phyloP scores from a whole-genome alignment of 30 jellyfish, hydroid and myxozoan genomes.

The Aurelia sp. region DNA sequence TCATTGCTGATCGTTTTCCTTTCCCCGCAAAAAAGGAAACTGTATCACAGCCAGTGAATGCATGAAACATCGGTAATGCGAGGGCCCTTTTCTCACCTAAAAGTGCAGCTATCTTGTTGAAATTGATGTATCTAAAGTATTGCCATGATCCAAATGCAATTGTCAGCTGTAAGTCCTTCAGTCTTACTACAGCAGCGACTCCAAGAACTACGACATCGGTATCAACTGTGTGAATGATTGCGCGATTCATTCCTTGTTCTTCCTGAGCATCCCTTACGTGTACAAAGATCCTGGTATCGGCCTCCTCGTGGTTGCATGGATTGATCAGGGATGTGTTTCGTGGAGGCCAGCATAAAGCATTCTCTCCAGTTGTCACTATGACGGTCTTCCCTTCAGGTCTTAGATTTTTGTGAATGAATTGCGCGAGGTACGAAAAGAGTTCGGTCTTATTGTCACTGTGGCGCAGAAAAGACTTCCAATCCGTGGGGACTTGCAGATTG shows the following conservation, averaged over 20 bases:
- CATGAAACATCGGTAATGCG: slow-evolving; percentile 34
- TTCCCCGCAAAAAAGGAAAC: no score
- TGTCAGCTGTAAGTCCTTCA: slow-evolving; percentile 26
- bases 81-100: slow-evolving; percentile 33
- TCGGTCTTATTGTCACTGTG: slow-evolving; percentile 59
- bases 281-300: no score
- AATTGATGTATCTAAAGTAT: slow-evolving; percentile 38
- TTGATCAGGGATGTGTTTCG: no score
- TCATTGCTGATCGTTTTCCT: slow-evolving; percentile 38
- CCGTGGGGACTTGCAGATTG: slow-evolving; percentile 30
- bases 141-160: slow-evolving; percentile 38
- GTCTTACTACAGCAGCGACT: no score
- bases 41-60: no score
- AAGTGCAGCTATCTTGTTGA: slow-evolving; percentile 35
- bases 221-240: no score
- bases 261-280: no score
- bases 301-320: no score
- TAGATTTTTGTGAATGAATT: slow-evolving; percentile 34
- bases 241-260: no score
- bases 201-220: no score
- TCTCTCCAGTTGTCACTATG: slow-evolving; percentile 43
- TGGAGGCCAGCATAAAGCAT: slow-evolving; percentile 55
- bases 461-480: slow-evolving; percentile 54
- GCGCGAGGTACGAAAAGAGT: slow-evolving; percentile 56
- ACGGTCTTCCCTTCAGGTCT: slow-evolving; percentile 42